Conservation (phyloP, 2,888 invertebrate genomes). For the Steromphala cineraria region DNA sequence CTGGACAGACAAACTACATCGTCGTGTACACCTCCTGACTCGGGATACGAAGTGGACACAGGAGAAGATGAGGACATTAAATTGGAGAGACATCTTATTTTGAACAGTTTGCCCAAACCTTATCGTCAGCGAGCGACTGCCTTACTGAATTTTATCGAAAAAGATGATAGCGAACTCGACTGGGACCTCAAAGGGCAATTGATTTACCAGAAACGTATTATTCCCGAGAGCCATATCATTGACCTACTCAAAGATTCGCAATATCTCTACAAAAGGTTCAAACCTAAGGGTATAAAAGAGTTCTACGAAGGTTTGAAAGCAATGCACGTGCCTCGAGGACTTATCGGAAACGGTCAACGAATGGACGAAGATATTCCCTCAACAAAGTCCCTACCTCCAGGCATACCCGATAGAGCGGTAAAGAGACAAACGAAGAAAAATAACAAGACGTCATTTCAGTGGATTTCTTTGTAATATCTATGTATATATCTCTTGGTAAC, state of each 20-base stretch:
- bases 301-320: not conserved
- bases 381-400: not conserved
- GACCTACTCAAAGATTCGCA: not conserved
- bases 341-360: not conserved
- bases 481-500: not conserved
- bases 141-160: not conserved
- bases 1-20: too few species aligned
- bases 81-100: not conserved
- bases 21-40: not conserved
- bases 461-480: not conserved
- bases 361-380: not conserved
- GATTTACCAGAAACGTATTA: too few species aligned
- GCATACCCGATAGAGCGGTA: not conserved
- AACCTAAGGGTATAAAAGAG: not conserved
- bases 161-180: not conserved
- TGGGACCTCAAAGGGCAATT: not conserved
- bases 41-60: not conserved
- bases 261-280: not conserved
- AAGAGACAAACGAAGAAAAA: not conserved
- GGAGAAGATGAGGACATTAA: not conserved
- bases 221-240: not conserved
- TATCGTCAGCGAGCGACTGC: not conserved
- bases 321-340: not conserved
- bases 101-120: not conserved
- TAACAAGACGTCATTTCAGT: not conserved